phyloP scores from a whole-genome alignment of 2,888 invertebrate genomes.

The Parnassius orleans region DNA sequence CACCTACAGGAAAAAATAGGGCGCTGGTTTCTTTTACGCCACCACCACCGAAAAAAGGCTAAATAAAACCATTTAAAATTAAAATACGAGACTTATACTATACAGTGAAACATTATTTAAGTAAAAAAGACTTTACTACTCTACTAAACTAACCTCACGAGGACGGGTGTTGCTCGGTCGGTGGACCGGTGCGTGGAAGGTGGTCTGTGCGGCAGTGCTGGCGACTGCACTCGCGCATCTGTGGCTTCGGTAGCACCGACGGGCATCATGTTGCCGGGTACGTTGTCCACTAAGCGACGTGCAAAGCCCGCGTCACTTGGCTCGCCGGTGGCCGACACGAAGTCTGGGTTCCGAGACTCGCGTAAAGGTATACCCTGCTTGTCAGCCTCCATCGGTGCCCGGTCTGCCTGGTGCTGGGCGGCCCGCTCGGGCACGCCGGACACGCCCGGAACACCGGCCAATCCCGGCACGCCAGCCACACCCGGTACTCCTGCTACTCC shows the following conservation, averaged over 20 bases:
- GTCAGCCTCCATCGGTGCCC: slow-evolving; percentile 31
- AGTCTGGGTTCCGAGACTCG: slow-evolving; percentile 29
- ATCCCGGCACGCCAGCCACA: slow-evolving; percentile 29
- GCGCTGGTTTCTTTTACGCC: no score
- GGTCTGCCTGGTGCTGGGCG: slow-evolving; percentile 25
- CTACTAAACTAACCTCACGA: slow-evolving; percentile 54
- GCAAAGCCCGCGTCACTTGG: slow-evolving; percentile 35
- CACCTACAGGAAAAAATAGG: no score
- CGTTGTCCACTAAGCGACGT: slow-evolving; percentile 48
- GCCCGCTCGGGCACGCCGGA: slow-evolving; percentile 22
- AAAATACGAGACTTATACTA: no score
- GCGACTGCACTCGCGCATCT: slow-evolving; percentile 70
- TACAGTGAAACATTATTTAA: no score
- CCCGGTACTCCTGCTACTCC: slow-evolving; percentile 26
- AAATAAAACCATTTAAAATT: no score
- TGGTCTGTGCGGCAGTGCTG: slow-evolving; percentile 70
- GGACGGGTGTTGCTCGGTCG: slow-evolving; percentile 64
- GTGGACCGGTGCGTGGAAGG: slow-evolving; percentile 54
- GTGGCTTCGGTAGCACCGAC: slow-evolving; percentile 67
- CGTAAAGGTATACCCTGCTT: slow-evolving; percentile 29
- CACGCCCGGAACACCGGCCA: slow-evolving; percentile 28
- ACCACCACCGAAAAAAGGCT: no score
- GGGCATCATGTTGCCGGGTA: slow-evolving; percentile 57
- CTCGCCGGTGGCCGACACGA: slow-evolving; percentile 37
- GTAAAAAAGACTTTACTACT: no score